Evolutionary conservation across 1,140 invertebrate genomes (phyloP).

Genomic region (Ctenoplectra terminalis): DNA sequence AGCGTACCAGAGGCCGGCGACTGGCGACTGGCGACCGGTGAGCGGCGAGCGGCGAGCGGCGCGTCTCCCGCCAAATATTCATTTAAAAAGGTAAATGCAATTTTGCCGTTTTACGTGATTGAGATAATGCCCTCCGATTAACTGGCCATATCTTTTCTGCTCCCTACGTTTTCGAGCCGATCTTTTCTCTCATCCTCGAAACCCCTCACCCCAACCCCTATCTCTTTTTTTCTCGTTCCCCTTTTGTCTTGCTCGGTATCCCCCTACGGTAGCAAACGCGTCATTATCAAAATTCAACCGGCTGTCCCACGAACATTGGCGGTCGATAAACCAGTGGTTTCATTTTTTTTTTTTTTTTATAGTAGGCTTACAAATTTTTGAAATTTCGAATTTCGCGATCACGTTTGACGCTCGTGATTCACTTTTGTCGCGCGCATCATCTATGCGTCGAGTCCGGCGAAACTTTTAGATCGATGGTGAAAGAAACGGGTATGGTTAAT

Average conservation of each 20-base stretch:
- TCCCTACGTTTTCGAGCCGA: conserved; percentile 32
- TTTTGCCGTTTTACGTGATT: conserved; percentile 84
- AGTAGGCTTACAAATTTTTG: conserved; percentile 59
- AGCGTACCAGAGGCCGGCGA: conserved; percentile 51
- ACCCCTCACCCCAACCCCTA: neutral
- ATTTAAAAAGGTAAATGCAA: conserved; percentile 84
- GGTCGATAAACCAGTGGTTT: conserved; percentile 41
- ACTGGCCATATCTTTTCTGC: conserved; percentile 68
- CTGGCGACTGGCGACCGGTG: too few relatives aligned
- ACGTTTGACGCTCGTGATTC: neutral
- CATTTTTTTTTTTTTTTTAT: too few relatives aligned
- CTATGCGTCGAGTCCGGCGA: too few relatives aligned
- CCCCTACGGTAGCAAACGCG: conserved; percentile 78
- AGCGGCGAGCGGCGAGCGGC: too few relatives aligned
- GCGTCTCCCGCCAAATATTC: conserved; percentile 82
- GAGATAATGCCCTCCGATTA: conserved; percentile 83
- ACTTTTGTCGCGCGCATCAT: too few relatives aligned
- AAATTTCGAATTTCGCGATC: conserved; percentile 10
- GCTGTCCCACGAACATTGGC: conserved; percentile 67
- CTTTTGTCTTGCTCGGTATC: conserved; percentile 13
- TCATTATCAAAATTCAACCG: conserved; percentile 80
- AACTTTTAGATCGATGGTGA: neutral
- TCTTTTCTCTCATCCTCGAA: conserved; percentile 51
- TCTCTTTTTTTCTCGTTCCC: conserved; percentile 4
- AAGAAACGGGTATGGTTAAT: too few relatives aligned